Conservation (phyloP, 2,113 vertebrate genomes). For the Athene noctua region DNA sequence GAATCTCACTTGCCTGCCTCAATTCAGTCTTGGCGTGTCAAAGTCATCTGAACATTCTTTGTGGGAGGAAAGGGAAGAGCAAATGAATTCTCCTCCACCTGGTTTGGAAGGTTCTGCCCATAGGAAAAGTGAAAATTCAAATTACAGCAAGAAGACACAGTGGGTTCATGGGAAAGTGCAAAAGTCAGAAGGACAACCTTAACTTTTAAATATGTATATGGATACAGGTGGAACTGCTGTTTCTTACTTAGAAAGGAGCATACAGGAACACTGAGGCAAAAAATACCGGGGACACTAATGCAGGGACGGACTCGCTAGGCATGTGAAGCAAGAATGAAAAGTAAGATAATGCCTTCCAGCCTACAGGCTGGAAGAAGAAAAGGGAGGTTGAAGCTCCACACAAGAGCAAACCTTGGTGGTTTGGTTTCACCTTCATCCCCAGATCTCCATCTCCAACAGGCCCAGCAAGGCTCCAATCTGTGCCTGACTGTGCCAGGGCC, state of each 20-base stretch:
- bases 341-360: neutral
- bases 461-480: neutral
- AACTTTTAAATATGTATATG: neutral
- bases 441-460: neutral
- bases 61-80: neutral
- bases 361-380: neutral
- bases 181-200: neutral
- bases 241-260: neutral
- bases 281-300: neutral
- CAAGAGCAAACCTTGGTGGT: neutral
- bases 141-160: neutral
- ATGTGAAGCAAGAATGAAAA: neutral
- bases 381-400: neutral
- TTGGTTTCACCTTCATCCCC: neutral
- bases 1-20: neutral
- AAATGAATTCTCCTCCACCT: neutral
- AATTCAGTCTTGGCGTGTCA: neutral
- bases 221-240: neutral
- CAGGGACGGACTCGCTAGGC: neutral
- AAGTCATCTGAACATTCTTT: neutral
- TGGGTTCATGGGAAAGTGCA: neutral
- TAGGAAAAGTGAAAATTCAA: neutral
- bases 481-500: neutral
- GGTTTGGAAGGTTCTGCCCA: neutral
- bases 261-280: neutral